Conservation (phyloP, 1,140 invertebrate species). For the Hypothenemus hampei region DNA sequence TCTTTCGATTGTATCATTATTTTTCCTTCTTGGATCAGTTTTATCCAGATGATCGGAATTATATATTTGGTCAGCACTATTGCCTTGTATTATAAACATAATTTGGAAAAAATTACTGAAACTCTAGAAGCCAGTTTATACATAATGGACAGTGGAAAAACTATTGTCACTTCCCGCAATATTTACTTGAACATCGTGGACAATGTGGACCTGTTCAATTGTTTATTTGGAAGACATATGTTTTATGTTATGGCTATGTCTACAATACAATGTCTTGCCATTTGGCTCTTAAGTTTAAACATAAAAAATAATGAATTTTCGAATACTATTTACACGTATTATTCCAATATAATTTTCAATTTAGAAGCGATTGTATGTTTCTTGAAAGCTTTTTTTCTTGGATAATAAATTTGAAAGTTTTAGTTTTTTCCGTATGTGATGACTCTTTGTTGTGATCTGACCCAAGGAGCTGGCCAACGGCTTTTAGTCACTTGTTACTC, state of each 20-base stretch:
- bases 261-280: too few species aligned
- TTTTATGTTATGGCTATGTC: too few species aligned
- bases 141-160: neutral
- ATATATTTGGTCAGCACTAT: neutral
- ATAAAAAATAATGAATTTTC: too few species aligned
- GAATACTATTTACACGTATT: too few species aligned
- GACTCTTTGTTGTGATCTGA: constrained; percentile 7
- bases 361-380: too few species aligned
- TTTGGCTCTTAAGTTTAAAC: too few species aligned
- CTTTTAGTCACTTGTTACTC: constrained; percentile 5
- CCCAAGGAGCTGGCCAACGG: neutral
- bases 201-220: neutral
- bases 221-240: too few species aligned
- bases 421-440: constrained; percentile 2
- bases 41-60: neutral
- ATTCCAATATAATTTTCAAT: too few species aligned
- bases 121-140: neutral
- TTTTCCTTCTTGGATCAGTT: neutral
- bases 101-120: neutral
- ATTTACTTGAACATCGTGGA: neutral
- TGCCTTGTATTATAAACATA: neutral
- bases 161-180: neutral
- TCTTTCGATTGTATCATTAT: neutral
- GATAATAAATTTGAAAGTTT: neutral
- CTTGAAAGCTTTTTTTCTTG: neutral